phyloP scores from a whole-genome alignment of 2,888 invertebrate genomes.

The Ariolimax columbianus region DNA sequence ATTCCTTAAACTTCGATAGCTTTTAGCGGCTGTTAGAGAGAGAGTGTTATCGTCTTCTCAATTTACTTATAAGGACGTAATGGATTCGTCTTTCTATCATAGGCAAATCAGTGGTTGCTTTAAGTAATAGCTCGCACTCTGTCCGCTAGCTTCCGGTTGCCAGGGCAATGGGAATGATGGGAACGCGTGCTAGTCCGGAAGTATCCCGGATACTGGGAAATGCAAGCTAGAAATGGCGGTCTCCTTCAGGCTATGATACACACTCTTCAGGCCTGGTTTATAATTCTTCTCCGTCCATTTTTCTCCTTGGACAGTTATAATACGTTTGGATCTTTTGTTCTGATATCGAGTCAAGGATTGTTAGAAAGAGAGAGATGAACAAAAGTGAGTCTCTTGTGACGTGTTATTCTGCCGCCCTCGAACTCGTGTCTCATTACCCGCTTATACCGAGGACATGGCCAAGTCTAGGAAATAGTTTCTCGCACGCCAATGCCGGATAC shows the following conservation, averaged over 20 bases:
- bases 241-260: constrained; percentile 51
- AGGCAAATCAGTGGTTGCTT: constrained; percentile 50
- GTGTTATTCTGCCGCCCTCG: constrained; percentile 40
- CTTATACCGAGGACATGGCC: constrained; percentile 1
- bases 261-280: constrained; percentile 43
- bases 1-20: constrained; percentile 56
- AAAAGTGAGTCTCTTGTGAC: constrained; percentile 40
- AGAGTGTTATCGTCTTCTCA: constrained; percentile 50
- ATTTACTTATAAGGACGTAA: constrained; percentile 53
- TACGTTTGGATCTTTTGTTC: constrained; percentile 48
- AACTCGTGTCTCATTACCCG: constrained; percentile 35
- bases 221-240: constrained; percentile 48
- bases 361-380: constrained; percentile 41
- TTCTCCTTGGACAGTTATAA: constrained; percentile 30
- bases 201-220: constrained; percentile 49
- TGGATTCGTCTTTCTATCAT: constrained; percentile 52
- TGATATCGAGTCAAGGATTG: constrained; percentile 20
- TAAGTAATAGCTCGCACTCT: constrained; percentile 52
- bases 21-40: constrained; percentile 52
- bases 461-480: constrained; percentile 30
- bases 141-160: constrained; percentile 47
- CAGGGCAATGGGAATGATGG: constrained; percentile 45
- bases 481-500: constrained; percentile 30
- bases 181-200: constrained; percentile 49
- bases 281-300: constrained; percentile 27